These are phyloP conservation scores for Aricia artaxerxes DNA, from an alignment of 2,888 invertebrate genomes.

Conservation along the genomic window DNA sequence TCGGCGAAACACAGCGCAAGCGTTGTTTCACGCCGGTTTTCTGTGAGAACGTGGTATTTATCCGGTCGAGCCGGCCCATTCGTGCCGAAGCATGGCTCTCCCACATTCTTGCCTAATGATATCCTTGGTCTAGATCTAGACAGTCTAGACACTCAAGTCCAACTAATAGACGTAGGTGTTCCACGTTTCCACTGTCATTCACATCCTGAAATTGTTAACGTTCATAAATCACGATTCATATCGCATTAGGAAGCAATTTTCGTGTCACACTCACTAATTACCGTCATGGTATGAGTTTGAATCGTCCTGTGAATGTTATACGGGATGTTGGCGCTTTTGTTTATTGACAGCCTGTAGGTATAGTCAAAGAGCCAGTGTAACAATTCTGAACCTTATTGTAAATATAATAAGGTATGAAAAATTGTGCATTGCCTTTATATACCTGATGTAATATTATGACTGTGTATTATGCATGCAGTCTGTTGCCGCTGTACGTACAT, in stretches of 20 bases:
- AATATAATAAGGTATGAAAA: neutral
- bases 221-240: neutral
- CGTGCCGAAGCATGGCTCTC: no score
- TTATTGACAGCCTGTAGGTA: neutral
- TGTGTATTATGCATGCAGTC: neutral
- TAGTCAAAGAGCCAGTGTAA: neutral
- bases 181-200: conserved; percentile 3
- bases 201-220: conserved; percentile 1
- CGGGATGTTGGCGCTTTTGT: conserved; percentile 37
- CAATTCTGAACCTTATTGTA: neutral
- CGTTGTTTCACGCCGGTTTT: no score
- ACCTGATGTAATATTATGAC: neutral
- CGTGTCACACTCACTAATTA: conserved; percentile 42
- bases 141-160: neutral
- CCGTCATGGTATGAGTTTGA: conserved; percentile 40
- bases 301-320: conserved; percentile 39
- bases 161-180: neutral
- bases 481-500: no score
- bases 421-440: no score
- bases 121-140: neutral
- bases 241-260: conserved; percentile 72
- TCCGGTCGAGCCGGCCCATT: no score
- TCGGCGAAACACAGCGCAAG: no score
- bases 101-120: neutral
- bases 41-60: no score